Evolutionary conservation across 30 jellyfish, hydroid and myxozoan genomes (phyloP), one percentile per base, ranked within the genome.

Genomic region (Turritopsis rubra): DNA sequence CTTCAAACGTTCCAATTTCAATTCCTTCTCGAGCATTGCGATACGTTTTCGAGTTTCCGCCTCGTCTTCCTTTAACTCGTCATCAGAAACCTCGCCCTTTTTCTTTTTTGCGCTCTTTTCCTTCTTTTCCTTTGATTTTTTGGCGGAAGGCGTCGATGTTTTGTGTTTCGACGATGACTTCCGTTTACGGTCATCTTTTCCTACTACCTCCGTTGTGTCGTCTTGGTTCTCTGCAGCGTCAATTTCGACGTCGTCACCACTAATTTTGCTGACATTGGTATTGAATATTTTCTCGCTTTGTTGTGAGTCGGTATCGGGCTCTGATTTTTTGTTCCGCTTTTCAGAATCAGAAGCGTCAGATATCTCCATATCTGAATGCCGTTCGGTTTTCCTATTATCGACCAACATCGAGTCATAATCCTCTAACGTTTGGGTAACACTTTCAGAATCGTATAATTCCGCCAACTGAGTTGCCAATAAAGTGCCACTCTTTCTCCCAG

Each of bases 351-450:
- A 27, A 19, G 84, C 17, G 84, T 80, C 87, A 5, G 87, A 80
- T 80, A 80, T 80, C 4, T 80, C 87, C 87, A 80, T 80, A 52
- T 80, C 87, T 52, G 87, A 80, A 31, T 70, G 66, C 1, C 85
- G 85, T 5, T 77, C 85, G 1, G 52, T 77, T 68, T 68, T 68
- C 28, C 85, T 24, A 7, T 65, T 26, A 18, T 65, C 79, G 54
- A n/a, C 87, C 26, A 80, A 26, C 26, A 80, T 7, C 52, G 79
- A 28, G 26, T 80, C 87, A 65, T 80, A 80, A 18, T 80, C 87
- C 53, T 80, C 79, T 18, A 80, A 53, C 30, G 77, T 68, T n/a
- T 68, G 9, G 17, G 16, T 68, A n/a, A 68, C 77, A 27, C 30
- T 68, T 68, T 68, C 77, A 8, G 30, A 23, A 27, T 68, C 77